phyloP scores from a whole-genome alignment of 2,113 vertebrate species.

The Trinectes maculatus region DNA sequence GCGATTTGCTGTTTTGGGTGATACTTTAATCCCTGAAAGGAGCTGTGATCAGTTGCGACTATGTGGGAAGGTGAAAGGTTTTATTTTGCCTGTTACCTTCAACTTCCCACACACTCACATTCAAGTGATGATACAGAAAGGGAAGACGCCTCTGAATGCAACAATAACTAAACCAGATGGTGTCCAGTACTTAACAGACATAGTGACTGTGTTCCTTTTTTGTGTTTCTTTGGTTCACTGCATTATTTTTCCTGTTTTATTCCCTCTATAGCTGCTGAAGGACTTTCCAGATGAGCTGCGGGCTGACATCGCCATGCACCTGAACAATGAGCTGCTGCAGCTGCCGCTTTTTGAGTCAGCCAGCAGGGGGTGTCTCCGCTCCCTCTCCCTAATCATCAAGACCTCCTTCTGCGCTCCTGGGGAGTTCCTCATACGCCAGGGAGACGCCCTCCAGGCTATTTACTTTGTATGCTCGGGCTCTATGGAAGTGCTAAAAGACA shows the following conservation, averaged over 20 bases:
- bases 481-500: conserved; percentile 84
- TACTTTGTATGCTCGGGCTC: conserved; percentile 84
- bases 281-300: conserved; percentile 83
- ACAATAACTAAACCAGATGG: neutral
- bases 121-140: conserved; percentile 11
- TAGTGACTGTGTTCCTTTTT: neutral
- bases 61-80: conserved; percentile 55
- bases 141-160: too few relatives aligned
- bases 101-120: conserved; percentile 46
- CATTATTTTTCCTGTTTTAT: too few relatives aligned
- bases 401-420: conserved; percentile 82
- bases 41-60: conserved; percentile 14
- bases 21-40: neutral
- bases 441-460: conserved; percentile 82
- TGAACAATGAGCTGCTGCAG: conserved; percentile 83
- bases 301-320: conserved; percentile 83
- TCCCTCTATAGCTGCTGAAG: conserved; percentile 74
- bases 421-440: conserved; percentile 84
- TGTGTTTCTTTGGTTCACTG: too few relatives aligned
- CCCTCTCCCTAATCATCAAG: conserved; percentile 83
- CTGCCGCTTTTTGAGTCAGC: conserved; percentile 82
- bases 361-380: conserved; percentile 83
- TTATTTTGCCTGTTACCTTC: conserved; percentile 30
- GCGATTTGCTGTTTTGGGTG: neutral
- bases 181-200: too few relatives aligned